These are phyloP conservation scores for Linyphia triangularis DNA, from an alignment of 2,888 invertebrate species.

Conservation along the genomic window DNA sequence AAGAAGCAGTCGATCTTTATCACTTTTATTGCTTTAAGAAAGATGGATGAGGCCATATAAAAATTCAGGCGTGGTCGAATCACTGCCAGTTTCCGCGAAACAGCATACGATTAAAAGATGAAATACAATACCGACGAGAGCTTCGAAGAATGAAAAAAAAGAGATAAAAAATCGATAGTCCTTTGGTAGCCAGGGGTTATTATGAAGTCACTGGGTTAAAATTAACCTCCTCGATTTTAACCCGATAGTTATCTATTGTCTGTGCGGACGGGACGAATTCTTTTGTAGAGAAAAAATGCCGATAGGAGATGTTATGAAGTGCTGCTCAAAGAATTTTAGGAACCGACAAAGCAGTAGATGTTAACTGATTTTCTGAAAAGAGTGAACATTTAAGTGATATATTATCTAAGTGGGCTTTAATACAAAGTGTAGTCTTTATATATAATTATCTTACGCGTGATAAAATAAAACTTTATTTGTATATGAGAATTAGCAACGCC, in stretches of 20 bases:
- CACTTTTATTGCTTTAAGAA: not conserved
- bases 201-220: not conserved
- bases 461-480: no score
- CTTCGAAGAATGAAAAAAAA: constrained; percentile 1
- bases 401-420: no score
- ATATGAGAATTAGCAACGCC: no score
- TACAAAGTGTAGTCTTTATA: no score
- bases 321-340: no score
- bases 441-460: no score
- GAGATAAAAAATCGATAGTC: constrained; percentile 34
- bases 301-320: not conserved
- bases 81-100: not conserved
- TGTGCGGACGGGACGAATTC: not conserved
- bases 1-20: no score
- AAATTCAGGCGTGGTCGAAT: constrained; percentile 41
- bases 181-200: not conserved
- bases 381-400: no score
- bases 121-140: constrained; percentile 16
- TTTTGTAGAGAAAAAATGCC: not conserved
- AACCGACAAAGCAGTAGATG: not conserved
- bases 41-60: not conserved
- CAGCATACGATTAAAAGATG: constrained; percentile 41
- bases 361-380: not conserved
- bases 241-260: not conserved
- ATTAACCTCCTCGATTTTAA: not conserved